Percentiles rank a stretch among this genome's conserved stretches.
Evolutionary conservation across 2,113 vertebrate genomes (phyloP).

Genomic region (Larimichthys crocea): DNA sequence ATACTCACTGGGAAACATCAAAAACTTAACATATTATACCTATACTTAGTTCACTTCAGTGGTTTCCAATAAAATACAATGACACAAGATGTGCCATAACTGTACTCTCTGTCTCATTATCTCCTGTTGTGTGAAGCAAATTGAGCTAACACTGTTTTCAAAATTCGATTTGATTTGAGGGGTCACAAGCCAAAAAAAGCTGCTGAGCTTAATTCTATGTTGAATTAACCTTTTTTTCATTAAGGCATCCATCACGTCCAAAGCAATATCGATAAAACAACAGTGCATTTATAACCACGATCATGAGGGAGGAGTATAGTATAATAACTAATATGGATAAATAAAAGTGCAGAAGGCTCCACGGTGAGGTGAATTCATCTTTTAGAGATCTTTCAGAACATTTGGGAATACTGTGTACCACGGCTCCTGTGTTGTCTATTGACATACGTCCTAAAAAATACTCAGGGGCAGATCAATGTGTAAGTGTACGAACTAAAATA

Average conservation of each 20-base stretch:
- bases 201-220: not conserved
- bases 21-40: too few species aligned
- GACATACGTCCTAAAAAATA: not conserved
- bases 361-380: not conserved
- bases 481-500: slow-evolving; percentile 36
- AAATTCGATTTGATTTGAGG: not conserved
- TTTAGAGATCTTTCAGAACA: not conserved
- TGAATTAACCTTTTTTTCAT: not conserved
- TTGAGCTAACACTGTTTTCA: not conserved
- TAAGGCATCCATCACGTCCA: not conserved
- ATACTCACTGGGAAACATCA: too few species aligned
- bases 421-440: not conserved
- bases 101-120: too few species aligned
- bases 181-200: not conserved
- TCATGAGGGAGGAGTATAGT: not conserved
- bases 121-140: too few species aligned
- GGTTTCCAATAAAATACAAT: too few species aligned
- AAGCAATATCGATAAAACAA: not conserved
- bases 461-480: not conserved
- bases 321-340: too few species aligned
- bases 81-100: too few species aligned
- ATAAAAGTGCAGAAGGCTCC: not conserved
- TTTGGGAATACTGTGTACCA: not conserved
- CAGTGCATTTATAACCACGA: not conserved
- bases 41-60: too few species aligned